Base-by-base conservation (phyloP, 2,797 vertebrate genomes). In the Poeciliopsis turneri region DNA sequence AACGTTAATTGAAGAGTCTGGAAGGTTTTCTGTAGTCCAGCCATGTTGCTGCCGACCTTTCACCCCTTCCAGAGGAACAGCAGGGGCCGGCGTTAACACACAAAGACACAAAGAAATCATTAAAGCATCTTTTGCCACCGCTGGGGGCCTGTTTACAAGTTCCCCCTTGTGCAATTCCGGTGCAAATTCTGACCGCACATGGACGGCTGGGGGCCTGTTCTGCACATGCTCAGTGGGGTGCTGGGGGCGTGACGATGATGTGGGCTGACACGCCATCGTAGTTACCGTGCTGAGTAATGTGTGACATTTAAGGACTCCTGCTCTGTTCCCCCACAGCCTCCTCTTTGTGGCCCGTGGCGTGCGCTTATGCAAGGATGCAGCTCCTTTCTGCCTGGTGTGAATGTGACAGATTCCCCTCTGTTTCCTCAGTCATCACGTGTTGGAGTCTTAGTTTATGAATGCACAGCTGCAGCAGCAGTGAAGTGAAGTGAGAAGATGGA, bases 291-390 rank as follows among this genome's bases (percentile, higher is more conserved):
- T 87, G 92, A 90, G 90, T 86, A 90, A 91, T 88, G 88, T 89
- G 90, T 92, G 93, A 93, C 93, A 92, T 94, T 93, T 90, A 90
- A 91, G 87, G 92, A 90, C 92, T 90, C 78, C 53, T 68, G 87
- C 75, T 84, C 81, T 86, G 82, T 78, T 39, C 33, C 61, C 57
- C 28, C 57, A 5, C 47, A 43, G 10, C 71, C 74, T 75, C 85
- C 73, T 43, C 66, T 74, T 72, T 61, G 55, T 53, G 66, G 55
- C 76, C 78, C 6, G 45, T 1, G 70, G 79, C 83, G 73, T 53
- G 15, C 30, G 57, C 28, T 28, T 49, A 69, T 55, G 49, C 75
- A 0, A 66, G 74, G 76, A 51, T 70, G 9, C 2, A 30, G 39
- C 59, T 36, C 71, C 16, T 74, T 82, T 82, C 74, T 77, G 78